A percentile compares a stretch with the other conserved stretches of the same genome.
phyloP scores from a whole-genome alignment of 2,113 vertebrate genomes.

The Channa argus region DNA sequence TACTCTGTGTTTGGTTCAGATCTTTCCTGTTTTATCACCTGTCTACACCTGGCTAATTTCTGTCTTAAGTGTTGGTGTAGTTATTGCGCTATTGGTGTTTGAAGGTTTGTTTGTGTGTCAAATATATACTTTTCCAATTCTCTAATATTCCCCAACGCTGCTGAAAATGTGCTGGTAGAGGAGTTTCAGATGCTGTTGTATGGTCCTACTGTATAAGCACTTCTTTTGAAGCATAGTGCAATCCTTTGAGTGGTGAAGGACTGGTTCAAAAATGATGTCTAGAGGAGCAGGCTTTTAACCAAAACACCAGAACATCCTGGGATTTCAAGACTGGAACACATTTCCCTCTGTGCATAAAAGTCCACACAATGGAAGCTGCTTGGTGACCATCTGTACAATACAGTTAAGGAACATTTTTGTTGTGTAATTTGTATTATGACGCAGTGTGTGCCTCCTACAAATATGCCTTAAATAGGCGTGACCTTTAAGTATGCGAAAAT shows the following conservation, averaged over 20 bases:
- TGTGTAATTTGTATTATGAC: slow-evolving; percentile 9
- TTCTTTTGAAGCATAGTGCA: slow-evolving; percentile 15
- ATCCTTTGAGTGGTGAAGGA: not conserved
- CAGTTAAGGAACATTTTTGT: slow-evolving; percentile 11
- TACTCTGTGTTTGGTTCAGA: slow-evolving; percentile 2
- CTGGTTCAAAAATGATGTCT: slow-evolving; percentile 19
- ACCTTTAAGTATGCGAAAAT: slow-evolving; percentile 36
- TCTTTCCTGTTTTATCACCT: not conserved
- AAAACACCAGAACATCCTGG: slow-evolving; percentile 16
- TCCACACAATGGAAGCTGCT: not conserved
- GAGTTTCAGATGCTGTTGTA: slow-evolving; percentile 14
- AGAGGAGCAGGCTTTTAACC: slow-evolving; percentile 22
- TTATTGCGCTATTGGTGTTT: not conserved
- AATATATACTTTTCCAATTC: not conserved
- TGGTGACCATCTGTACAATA: slow-evolving; percentile 12
- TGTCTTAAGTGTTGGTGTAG: not conserved
- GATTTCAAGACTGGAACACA: slow-evolving; percentile 5
- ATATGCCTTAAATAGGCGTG: slow-evolving; percentile 23
- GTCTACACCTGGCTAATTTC: not conserved
- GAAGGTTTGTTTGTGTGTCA: not conserved
- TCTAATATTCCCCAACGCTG: not conserved
- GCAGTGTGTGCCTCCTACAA: slow-evolving; percentile 8
- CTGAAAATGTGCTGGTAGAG: not conserved
- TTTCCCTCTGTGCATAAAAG: slow-evolving; percentile 16
- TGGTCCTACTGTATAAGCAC: not conserved